These are phyloP conservation scores for Centropus bengalensis DNA, from an alignment of 2,113 vertebrate genomes.

Conservation along the genomic window DNA sequence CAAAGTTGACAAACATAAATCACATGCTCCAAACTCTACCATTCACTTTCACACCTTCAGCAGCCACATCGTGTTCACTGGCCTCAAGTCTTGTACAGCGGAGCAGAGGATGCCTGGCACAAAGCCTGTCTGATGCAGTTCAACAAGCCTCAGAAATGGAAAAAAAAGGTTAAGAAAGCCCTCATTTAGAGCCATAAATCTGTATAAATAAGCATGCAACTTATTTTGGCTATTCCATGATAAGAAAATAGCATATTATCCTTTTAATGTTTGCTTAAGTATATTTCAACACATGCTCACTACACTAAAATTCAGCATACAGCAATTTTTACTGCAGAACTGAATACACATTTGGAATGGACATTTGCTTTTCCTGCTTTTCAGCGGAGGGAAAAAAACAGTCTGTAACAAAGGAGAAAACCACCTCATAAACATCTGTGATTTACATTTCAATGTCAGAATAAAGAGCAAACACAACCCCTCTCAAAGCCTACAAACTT, in stretches of 20 bases:
- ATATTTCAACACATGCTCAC: background rate
- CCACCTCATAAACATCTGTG: background rate
- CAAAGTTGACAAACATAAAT: background rate
- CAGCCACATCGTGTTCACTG: accelerated
- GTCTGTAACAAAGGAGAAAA: background rate
- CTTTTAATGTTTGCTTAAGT: background rate
- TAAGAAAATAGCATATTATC: background rate
- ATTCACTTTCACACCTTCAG: background rate
- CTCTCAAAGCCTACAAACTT: background rate
- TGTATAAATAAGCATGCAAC: background rate
- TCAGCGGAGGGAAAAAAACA: background rate
- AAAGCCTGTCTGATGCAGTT: background rate
- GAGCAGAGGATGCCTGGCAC: background rate
- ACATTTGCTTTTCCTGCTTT: background rate
- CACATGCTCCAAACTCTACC: background rate
- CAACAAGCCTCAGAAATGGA: background rate
- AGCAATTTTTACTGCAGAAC: background rate
- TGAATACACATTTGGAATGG: background rate
- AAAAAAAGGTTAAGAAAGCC: background rate
- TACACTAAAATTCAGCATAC: background rate
- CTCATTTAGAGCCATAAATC: background rate
- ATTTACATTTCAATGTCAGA: background rate
- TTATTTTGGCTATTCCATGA: background rate
- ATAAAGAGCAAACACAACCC: background rate
- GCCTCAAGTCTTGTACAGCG: background rate